Evolutionary conservation across 1,140 invertebrate genomes (phyloP), one percentile per base, ranked within the genome.

Genomic region (Pomacea maculata): DNA sequence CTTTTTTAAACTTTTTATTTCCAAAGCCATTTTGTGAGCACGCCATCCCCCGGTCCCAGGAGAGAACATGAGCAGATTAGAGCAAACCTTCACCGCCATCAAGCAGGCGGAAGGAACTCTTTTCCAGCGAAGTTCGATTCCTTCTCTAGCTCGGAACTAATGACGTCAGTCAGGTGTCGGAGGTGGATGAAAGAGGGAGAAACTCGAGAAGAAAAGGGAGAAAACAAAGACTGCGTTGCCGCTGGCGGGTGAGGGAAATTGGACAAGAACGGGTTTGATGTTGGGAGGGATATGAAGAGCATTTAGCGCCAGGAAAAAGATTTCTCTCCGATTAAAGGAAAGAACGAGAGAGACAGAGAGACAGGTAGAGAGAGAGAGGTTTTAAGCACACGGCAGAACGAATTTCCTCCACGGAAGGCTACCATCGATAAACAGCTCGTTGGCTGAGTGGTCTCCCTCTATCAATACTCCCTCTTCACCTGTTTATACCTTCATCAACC

Each of bases 41-140:
- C 19, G 34, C 34, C 34, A 1, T 10, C 73, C 21, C 73, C 73
- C 34, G 54, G 34, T 52, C 73, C 57, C 57, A 17, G 73, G 73
- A 25, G 57, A 52, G 21, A 70, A 54, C 73, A 75, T 19, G 73
- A 57, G 11, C 65, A 57, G 77, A 78, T 78, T 78, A 78, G 67
- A 68, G 34, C 63, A 55, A 21, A 52, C 45, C 70, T 78, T 78
- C 65, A 57, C 52, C 77, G 63, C 52, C 19, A 34, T 57, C 67
- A 21, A n/a, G 15, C 77, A 68, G 67, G 54, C 77, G 77, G 77
- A 78, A 78, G 77, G 77, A 78, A 78, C 77, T 78, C 77, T 78
- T 78, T 78, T 78, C 52, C 52, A 45, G 34, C 3, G 65, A n/a
- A 78, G 77, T 78, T 78, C 77, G 65, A 57, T 78, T 78, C 77